Evolutionary conservation across 1,140 invertebrate genomes (phyloP).

Genomic region (Yoshiicerus persimilis): DNA sequence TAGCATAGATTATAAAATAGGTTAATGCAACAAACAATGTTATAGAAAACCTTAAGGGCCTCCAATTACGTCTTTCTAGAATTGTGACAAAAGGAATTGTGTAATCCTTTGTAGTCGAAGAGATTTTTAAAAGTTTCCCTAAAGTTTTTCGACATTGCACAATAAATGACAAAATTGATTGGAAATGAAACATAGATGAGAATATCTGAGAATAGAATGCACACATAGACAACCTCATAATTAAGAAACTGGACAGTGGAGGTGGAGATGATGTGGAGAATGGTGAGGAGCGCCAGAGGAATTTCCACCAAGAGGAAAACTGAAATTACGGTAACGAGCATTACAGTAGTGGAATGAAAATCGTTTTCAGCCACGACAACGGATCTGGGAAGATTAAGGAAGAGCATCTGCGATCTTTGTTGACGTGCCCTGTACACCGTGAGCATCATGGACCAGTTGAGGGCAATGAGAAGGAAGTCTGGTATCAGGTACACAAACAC

Average conservation of each 20-base stretch:
- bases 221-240: constrained; percentile 76
- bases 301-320: constrained; percentile 89
- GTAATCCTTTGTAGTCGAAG: constrained; percentile 61
- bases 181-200: constrained; percentile 88
- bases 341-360: constrained; percentile 87
- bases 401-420: constrained; percentile 77
- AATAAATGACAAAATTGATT: constrained; percentile 93
- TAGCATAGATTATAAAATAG: too few species aligned
- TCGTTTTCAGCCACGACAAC: constrained; percentile 83
- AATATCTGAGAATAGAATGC: constrained; percentile 85
- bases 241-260: constrained; percentile 61
- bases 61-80: too few species aligned
- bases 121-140: constrained; percentile 88
- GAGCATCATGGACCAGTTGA: too few species aligned
- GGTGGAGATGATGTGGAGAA: constrained; percentile 76
- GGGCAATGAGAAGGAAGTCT: constrained; percentile 80
- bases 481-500: constrained; percentile 87
- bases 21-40: too few species aligned
- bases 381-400: constrained; percentile 58
- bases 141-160: constrained; percentile 91
- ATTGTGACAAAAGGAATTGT: too few species aligned
- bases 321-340: constrained; percentile 92
- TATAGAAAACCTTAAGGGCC: too few species aligned
- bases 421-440: constrained; percentile 75
- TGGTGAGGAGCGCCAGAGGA: constrained; percentile 82